Evolutionary conservation across 35 echinoderm and acorn worm species (phyloP), one percentile per base, ranked within the genome.

Genomic region (Ophioderma brevispina): DNA sequence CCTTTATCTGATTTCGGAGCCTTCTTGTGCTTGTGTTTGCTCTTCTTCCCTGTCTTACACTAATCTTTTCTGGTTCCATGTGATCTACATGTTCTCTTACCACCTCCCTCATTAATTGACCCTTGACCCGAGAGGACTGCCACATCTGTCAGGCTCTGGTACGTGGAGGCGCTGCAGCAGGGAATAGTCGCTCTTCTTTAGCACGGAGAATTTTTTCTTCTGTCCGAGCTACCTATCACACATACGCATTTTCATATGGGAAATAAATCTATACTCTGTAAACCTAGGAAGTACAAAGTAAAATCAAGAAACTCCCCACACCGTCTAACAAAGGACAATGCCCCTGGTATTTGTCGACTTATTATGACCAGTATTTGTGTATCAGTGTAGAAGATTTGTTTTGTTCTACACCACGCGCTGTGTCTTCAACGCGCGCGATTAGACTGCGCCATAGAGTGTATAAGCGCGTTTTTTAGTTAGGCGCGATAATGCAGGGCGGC

Each of bases 191-290:
- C 32, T 93, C 92, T n/a, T 88, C 85, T 78, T 87, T 63, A 10
- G 92, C 86, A 38, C 86, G 75, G 6, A 40, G 35, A 6, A 93
- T 33, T 80, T 93, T 93, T 3, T 80, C 85, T 38, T 93, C 85
- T 21, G 78, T 93, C 1, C 85, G 37, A 0, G 85, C 50, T 0
- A 84, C 86, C 37, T 93, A 33, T 93, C 92, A 55, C 86, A 88
- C 28, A 93, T 33, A 85, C 41, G 92, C 92, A 84, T 93, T 93
- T 30, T 93, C 92, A 85, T 93, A n/a, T 15, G 17, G n/a, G 28
- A 78, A 78, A 36, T 30, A 78, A 78, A 30, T 18, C 64, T 32
- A 75, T 15, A 6, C 64, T 15, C 14, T 63, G 55, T 63, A 76
- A n/a, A 76, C 3, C 21, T 5, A 76, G 21, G 21, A 76, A 76